Base-by-base conservation (phyloP, 2,888 invertebrate genomes). In the Sminthurides aquaticus region DNA sequence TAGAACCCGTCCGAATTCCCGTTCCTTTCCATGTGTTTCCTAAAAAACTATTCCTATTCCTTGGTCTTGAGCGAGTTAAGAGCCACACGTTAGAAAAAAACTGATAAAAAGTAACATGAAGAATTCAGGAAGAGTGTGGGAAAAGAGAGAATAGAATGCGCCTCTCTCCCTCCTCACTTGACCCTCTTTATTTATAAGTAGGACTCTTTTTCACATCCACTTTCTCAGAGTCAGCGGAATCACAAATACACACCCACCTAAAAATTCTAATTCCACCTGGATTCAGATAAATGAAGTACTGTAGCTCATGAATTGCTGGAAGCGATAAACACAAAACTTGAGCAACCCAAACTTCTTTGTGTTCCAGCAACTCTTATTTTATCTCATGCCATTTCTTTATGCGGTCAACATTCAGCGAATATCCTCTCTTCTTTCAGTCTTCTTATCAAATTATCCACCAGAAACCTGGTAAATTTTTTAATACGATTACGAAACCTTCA, bases 51-150 rank as follows among this genome's bases (percentile, higher is more conserved):
- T 11, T 11, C 8, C 43, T 34, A 15, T 34, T 5, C 43, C 43
- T 11, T 34, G 43, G 43, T 5, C 43, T 15, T 11, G 43, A 34
- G 8, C 15, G 43, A 34, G 15, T 15, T 5, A 34, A 5, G 43
- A 34, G 43, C 5, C 8, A 15, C 15, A 15, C 43, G 15, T 34
- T 5, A 34, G 15, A 34, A 62, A 69, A 66, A 68, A 67, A 61
- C 49, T 62, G 54, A 67, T 67, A 71, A 71, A 71, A 70, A 68
- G 69, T 58, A 63, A 56, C 68, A 71, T 68, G 57, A 72, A 70
- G 68, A 70, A 70, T 72, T 70, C 67, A 72, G 67, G 67, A 66
- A 70, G 67, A 72, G 65, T 70, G 72, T 72, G 72, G 72, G 72
- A 72, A 72, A 67, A 34, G 43, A 69, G 48, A 66, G 68, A 63